A percentile compares a stretch with the other conserved stretches of the same genome.
Conservation (phyloP, 1,140 invertebrate genomes). For the Frieseomelitta varia region DNA sequence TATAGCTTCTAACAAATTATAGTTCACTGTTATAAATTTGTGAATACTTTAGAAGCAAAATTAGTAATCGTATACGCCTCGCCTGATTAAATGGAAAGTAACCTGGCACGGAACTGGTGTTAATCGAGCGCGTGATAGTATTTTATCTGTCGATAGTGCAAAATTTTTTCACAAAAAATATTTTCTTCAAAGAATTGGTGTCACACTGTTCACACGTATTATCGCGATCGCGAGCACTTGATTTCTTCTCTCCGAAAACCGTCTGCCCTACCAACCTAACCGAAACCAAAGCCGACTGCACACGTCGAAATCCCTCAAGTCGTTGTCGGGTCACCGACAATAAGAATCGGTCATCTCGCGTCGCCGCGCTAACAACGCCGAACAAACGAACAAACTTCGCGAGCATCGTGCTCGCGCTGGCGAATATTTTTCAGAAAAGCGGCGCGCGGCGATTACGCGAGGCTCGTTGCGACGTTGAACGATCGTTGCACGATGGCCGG, state of each 20-base stretch:
- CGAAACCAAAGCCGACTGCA: background rate
- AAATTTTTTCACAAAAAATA: too few species aligned
- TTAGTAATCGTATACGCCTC: too few species aligned
- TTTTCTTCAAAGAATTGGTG: too few species aligned
- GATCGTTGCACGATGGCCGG: background rate
- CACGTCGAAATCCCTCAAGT: background rate
- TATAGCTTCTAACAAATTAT: too few species aligned
- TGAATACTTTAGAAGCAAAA: too few species aligned
- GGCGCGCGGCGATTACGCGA: background rate
- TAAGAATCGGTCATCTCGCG: constrained; percentile 12
- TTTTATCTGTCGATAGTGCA: too few species aligned
- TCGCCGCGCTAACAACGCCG: constrained; percentile 18
- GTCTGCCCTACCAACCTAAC: background rate
- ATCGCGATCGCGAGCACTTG: too few species aligned
- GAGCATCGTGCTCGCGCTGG: background rate
- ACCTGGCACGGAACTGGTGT: too few species aligned
- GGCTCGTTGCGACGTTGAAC: background rate
- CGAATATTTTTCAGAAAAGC: background rate
- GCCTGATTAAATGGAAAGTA: too few species aligned
- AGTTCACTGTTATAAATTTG: too few species aligned
- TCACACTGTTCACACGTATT: too few species aligned
- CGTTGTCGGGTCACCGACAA: constrained; percentile 1
- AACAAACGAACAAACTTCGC: background rate
- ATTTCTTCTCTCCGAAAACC: background rate
- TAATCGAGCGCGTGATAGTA: too few species aligned